Evolutionary conservation across 2,113 vertebrate species (phyloP), one percentile per base, ranked within the genome.

Genomic region (Hippocampus zosterae): DNA sequence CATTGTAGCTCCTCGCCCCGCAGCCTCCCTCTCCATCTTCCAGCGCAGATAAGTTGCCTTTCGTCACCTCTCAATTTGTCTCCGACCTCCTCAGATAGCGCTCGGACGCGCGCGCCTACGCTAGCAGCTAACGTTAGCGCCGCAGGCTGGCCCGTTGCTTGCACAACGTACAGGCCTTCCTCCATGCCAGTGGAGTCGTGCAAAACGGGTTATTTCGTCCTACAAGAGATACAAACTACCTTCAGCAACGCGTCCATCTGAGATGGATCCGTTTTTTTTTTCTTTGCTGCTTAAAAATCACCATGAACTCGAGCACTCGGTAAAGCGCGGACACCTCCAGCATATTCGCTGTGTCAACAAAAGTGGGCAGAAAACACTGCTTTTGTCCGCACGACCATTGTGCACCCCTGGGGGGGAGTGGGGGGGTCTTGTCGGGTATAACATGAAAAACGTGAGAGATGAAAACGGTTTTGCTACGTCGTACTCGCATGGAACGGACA

Each of bases 241-340:
- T 91, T 87, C 77, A 91, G 92, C 68, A 92, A 92, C 63, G 91
- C 89, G 55, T 92, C 92, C n/a, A 91, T 92, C 70, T 92, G 64
- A 27, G 23, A 41, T 41, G 37, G 13, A 65, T 50, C 46, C 46
- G 18, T 48, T 48, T 19, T 44, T 44, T 44, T 44, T 44, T 13
- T 44, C 1, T 44, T 50, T 53, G 23, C 10, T 65, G 63, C 62
- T 63, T 25, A 12, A 65, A 46, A 65, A 16, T 25, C 3, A 46
- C 15, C 41, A 23, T 63, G 9, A 50, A 50, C 46, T 44, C 2
- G 10, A 44, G 42, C 42, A 1, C 46, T 48, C 46, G 10, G 42
- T 44, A 44, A 11, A 44, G 42, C 42, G 42, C 42, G 12, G 42
- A 44, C 8, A 29, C 29, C 29, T 29, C 29, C 29, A 46, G 3